These are phyloP conservation scores for Sarcophaga rosellei DNA, from an alignment of 2,888 invertebrate genomes.

Conservation along the genomic window DNA sequence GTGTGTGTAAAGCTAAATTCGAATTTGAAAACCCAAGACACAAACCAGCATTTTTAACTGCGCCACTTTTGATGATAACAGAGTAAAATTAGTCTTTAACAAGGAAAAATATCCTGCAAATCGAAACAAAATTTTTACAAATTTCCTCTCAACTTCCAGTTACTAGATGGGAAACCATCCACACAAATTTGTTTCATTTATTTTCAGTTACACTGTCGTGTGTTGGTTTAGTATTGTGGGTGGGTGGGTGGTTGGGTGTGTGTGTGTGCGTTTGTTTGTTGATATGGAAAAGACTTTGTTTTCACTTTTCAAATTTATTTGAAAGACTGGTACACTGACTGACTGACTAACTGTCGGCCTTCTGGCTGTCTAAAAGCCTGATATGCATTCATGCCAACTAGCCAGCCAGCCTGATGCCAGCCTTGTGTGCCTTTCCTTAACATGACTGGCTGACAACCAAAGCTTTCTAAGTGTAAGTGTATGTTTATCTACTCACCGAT, in stretches of 20 bases:
- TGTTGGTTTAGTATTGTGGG: too few relatives aligned
- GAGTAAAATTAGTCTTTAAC: too few relatives aligned
- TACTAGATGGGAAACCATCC: neutral
- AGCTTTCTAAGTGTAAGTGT: constrained; percentile 17
- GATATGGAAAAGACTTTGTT: neutral
- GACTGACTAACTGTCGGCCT: neutral
- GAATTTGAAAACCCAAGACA: too few relatives aligned
- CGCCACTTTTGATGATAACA: too few relatives aligned
- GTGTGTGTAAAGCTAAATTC: too few relatives aligned
- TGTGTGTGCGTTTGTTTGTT: neutral
- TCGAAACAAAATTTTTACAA: too few relatives aligned
- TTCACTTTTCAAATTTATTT: neutral
- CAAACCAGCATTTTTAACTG: too few relatives aligned
- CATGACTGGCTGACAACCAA: neutral
- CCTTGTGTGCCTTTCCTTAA: neutral
- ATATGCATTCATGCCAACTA: neutral
- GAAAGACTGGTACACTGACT: neutral
- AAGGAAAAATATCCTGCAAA: too few relatives aligned
- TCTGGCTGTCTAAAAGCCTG: neutral
- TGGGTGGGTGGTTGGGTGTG: neutral
- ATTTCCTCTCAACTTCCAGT: too few relatives aligned
- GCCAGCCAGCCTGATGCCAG: neutral
- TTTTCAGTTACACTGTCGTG: neutral
- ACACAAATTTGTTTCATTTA: neutral
- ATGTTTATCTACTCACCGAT: neutral